phyloP scores from a whole-genome alignment of 2,797 vertebrate species.

The Vespertilio murinus region DNA sequence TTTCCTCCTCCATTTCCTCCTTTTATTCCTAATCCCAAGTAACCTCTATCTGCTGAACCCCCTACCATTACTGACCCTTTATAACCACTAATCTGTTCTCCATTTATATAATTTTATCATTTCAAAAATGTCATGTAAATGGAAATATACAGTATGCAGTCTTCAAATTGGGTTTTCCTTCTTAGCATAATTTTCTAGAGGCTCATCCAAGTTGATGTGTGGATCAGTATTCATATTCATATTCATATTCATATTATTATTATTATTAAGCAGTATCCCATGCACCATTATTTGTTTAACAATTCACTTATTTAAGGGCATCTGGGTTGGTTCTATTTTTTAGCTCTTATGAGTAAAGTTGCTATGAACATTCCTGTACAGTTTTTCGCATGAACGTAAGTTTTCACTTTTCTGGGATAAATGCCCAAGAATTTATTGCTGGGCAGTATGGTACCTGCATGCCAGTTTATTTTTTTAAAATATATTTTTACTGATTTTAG shows the following conservation, averaged over 20 bases:
- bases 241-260: not conserved
- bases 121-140: not conserved
- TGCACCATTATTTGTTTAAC: not conserved
- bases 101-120: not conserved
- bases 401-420: not conserved
- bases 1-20: not conserved
- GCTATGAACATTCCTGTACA: not conserved
- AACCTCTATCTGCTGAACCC: not conserved
- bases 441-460: not conserved
- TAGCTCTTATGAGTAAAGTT: not conserved
- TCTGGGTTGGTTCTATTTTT: not conserved
- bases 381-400: not conserved
- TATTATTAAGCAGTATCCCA: not conserved
- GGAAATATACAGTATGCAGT: not conserved
- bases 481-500: too few relatives aligned
- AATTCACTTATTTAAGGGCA: not conserved
- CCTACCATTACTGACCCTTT: not conserved
- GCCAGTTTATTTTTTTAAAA: too few relatives aligned
- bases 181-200: not conserved
- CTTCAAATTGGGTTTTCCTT: not conserved
- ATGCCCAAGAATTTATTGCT: not conserved
- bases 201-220: not conserved
- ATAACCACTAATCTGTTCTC: not conserved
- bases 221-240: not conserved
- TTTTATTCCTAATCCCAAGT: not conserved